These are phyloP conservation scores for Thripadectes ignobilis DNA, from an alignment of 2,797 vertebrate genomes.

Conservation along the genomic window DNA sequence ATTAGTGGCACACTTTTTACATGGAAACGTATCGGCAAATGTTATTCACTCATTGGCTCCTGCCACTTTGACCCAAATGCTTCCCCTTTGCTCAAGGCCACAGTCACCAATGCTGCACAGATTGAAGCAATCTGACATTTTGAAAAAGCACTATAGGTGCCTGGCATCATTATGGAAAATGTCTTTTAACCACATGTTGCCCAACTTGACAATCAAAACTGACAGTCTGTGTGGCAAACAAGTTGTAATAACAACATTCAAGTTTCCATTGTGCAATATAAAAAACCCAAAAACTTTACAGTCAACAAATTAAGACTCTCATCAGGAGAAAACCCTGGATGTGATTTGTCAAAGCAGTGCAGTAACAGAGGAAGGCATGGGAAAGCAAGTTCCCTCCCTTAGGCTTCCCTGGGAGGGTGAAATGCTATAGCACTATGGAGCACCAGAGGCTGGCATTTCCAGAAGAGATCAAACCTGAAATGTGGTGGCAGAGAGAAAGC, in stretches of 20 bases:
- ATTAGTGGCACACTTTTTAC: background rate
- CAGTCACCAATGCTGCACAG: background rate
- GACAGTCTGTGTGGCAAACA: background rate
- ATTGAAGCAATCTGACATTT: background rate
- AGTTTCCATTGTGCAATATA: background rate
- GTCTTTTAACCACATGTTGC: background rate
- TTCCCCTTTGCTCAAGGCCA: background rate
- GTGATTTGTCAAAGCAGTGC: background rate
- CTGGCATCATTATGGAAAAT: background rate
- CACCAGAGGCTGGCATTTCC: rapidly evolving
- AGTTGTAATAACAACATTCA: background rate
- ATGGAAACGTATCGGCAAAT: rapidly evolving
- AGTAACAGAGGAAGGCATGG: background rate
- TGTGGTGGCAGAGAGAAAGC: background rate
- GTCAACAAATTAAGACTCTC: background rate
- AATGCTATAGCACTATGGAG: background rate
- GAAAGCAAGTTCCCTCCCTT: background rate
- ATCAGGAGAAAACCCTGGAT: background rate
- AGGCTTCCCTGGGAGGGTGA: background rate
- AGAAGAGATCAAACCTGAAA: background rate
- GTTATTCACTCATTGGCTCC: background rate
- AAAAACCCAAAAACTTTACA: background rate
- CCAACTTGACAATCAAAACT: background rate
- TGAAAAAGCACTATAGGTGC: background rate
- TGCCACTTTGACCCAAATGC: background rate